Percentiles rank a stretch among this genome's conserved stretches.
Conservation (phyloP, 2,888 invertebrate genomes). For the Scaptomyza parva region DNA sequence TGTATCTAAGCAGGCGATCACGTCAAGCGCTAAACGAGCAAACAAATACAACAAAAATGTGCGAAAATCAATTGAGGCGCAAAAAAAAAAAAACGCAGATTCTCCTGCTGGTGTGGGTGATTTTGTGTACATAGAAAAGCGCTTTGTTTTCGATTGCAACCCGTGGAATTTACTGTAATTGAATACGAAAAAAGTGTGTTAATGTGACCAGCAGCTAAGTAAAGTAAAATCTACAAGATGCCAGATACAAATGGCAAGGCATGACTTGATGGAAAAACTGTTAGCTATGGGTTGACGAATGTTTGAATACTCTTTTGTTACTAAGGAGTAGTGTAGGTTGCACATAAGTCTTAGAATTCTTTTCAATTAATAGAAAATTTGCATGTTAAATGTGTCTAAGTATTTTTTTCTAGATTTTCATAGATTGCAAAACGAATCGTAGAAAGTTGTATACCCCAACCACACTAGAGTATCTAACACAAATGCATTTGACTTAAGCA, state of each 20-base stretch:
- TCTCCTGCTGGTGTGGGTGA: slow-evolving; percentile 1
- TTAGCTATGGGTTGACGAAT: neutral
- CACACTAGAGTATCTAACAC: slow-evolving; percentile 20
- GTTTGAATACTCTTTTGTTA: neutral
- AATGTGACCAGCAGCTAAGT: slow-evolving; percentile 66
- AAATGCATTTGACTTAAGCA: slow-evolving; percentile 47
- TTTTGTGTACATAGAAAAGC: slow-evolving; percentile 54
- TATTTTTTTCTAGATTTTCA: no score
- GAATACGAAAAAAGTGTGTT: slow-evolving; percentile 76
- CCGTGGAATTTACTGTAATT: slow-evolving; percentile 57
- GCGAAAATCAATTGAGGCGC: slow-evolving; percentile 72
- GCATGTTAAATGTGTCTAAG: neutral
- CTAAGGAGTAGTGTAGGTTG: no score
- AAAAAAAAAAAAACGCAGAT: slow-evolving; percentile 4
- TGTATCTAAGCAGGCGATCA: slow-evolving; percentile 67
- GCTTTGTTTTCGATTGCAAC: slow-evolving; percentile 58
- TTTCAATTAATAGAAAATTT: no score
- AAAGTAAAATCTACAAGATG: slow-evolving; percentile 50
- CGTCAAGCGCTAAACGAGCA: slow-evolving; percentile 57
- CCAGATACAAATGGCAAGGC: slow-evolving; percentile 29
- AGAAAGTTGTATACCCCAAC: no score
- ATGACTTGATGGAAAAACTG: neutral
- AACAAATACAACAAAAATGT: slow-evolving; percentile 40
- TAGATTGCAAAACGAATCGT: no score
- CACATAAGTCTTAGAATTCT: no score